Base-by-base conservation (phyloP, 2,113 vertebrate species). In the Stegostoma tigrinum region DNA sequence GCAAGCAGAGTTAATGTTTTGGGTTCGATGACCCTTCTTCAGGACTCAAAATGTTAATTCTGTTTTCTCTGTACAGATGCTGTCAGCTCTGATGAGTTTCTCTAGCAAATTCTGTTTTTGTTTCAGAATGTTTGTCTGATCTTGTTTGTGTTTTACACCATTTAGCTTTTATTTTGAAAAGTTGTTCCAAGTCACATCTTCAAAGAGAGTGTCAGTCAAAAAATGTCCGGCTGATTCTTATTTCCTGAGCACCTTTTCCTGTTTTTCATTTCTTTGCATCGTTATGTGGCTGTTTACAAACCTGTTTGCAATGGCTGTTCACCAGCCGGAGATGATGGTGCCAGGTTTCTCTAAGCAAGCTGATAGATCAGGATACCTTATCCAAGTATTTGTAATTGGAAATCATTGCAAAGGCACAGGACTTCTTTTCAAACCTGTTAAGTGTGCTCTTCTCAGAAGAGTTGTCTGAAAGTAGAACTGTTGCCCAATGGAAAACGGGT, bases 221-320 rank as follows among this genome's bases (percentile, higher is more conserved):
- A 72, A 24, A 95, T 72, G 30, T 48, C 93, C 42, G 4, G 21
- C 38, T 24, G 93, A 95, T 72, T 72, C 42, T 70, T 45, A 48
- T 95, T 48, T 72, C 27, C 38, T 67, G 55, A 14, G 42, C 93
- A 70, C 93, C 66, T 68, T 91, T 95, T 95, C 93, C 93, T 95
- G 93, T 95, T 95, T 95, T 95, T 27, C 67, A 72, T 42, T 72
- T 72, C 10, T 95, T 95, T 72, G 93, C 67, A 95, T 45, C 6
- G 48, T 48, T 95, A 48, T 68, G 67, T 30, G 42, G 93, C 34
- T 95, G 27, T 95, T 95, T 95, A 72, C 21, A 38, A 94, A 66
- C 2, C 8, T 70, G 21, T 42, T 45, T 67, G 66, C n/a, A 45
- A 8, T 68, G 15, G 23, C 93, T 95, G 42, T 70, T 19, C 89